A percentile compares a stretch with the other conserved stretches of the same genome.
phyloP scores from a whole-genome alignment of 1,140 invertebrate genomes.

The Ladona fulva region DNA sequence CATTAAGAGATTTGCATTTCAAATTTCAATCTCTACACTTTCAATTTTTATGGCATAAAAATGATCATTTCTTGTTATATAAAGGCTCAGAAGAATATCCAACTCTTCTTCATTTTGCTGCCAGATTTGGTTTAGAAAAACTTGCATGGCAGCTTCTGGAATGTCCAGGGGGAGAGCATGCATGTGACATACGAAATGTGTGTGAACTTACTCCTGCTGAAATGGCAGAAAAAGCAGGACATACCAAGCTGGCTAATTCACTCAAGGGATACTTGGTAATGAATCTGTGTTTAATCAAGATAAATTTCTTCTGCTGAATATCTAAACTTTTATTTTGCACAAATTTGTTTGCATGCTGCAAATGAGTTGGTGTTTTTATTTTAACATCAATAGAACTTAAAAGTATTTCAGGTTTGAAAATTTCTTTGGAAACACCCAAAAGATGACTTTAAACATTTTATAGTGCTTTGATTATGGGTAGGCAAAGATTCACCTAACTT shows the following conservation, averaged over 20 bases:
- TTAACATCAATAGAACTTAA: no score
- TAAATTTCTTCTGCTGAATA: no score
- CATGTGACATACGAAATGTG: conserved; percentile 67
- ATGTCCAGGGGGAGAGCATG: conserved; percentile 68
- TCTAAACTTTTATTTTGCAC: no score
- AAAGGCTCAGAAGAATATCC: conserved; percentile 60
- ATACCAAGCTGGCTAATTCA: conserved; percentile 57
- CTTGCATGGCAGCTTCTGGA: conserved; percentile 72
- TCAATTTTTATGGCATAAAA: background rate
- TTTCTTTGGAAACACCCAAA: no score
- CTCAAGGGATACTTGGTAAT: conserved; percentile 65
- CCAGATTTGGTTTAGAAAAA: conserved; percentile 72
- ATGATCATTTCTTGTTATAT: background rate
- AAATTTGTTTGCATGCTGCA: no score
- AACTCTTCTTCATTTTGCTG: conserved; percentile 78
- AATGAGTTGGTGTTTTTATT: no score
- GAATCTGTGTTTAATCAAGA: background rate
- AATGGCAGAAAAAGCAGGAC: conserved; percentile 62
- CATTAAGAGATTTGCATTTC: no score
- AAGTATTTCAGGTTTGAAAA: no score
- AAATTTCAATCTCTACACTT: background rate
- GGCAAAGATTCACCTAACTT: no score
- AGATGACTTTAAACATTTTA: no score
- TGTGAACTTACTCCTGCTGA: conserved; percentile 70
- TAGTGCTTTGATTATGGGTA: no score